Conservation (phyloP, 1,140 invertebrate species). For the Zelostemma sp. region DNA sequence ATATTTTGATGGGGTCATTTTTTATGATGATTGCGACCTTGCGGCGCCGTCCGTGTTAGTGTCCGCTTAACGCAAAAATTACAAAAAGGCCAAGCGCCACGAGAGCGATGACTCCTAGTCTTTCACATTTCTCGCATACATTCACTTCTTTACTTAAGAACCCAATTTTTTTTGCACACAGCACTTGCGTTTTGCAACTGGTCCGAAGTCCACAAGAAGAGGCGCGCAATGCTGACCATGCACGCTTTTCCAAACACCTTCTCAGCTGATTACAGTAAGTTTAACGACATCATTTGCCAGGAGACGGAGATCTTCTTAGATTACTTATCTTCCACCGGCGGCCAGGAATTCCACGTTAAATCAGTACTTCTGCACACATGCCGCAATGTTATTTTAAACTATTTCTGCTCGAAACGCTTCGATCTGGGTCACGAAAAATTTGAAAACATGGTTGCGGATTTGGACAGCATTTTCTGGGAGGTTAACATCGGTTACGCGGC, state of each 20-base stretch:
- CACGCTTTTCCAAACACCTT: conserved; percentile 83
- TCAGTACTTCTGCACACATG: conserved; percentile 77
- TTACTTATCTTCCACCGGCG: conserved; percentile 63
- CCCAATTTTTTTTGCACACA: conserved; percentile 71
- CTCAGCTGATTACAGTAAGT: conserved; percentile 77
- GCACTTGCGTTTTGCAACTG: conserved; percentile 89
- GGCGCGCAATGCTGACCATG: conserved; percentile 81
- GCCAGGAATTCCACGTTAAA: conserved; percentile 69
- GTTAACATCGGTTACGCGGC: conserved; percentile 90
- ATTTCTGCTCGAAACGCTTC: conserved; percentile 86
- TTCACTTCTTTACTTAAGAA: too few relatives aligned
- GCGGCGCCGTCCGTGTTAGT: conserved; percentile 46
- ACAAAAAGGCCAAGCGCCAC: too few relatives aligned
- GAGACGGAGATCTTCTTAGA: conserved; percentile 75
- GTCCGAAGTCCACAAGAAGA: conserved; percentile 83
- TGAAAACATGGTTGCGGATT: conserved; percentile 76
- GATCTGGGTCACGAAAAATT: conserved; percentile 77
- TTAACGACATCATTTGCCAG: conserved; percentile 75
- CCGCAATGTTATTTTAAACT: conserved; percentile 86
- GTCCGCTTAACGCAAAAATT: background rate
- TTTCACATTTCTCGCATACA: too few relatives aligned
- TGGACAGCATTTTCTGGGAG: conserved; percentile 91
- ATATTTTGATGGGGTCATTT: conserved; percentile 39
- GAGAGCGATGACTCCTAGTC: too few relatives aligned
- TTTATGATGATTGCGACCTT: conserved; percentile 35